Percentiles rank a stretch among this genome's conserved stretches.
Evolutionary conservation across 2,113 vertebrate species (phyloP).

Genomic region (Phyllopteryx taeniolatus): DNA sequence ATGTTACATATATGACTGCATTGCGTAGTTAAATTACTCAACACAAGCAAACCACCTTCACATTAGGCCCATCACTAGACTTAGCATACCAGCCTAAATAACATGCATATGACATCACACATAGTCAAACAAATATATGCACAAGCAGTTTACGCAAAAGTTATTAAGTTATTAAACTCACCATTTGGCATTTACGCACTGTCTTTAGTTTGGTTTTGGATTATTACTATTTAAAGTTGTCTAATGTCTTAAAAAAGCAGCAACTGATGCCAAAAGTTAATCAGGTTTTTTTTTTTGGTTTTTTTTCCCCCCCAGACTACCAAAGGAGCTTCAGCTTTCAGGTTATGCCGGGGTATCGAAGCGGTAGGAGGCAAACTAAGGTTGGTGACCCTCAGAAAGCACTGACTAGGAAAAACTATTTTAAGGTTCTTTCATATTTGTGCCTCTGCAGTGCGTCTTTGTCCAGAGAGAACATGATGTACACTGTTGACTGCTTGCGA

Average conservation of each 20-base stretch:
- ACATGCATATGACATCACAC: too few relatives aligned
- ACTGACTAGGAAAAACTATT: background rate
- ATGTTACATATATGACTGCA: too few relatives aligned
- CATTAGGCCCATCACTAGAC: too few relatives aligned
- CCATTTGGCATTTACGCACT: too few relatives aligned
- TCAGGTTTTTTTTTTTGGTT: background rate
- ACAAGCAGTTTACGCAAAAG: too few relatives aligned
- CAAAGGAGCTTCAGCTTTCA: slow-evolving; percentile 94
- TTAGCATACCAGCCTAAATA: too few relatives aligned
- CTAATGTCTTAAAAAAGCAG: background rate
- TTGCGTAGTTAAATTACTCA: too few relatives aligned
- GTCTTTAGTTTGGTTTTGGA: too few relatives aligned
- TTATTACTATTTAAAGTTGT: background rate
- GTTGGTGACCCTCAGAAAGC: slow-evolving; percentile 67
- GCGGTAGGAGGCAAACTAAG: slow-evolving; percentile 88
- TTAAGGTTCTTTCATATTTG: background rate
- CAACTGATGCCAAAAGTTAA: background rate
- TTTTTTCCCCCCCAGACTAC: slow-evolving; percentile 79
- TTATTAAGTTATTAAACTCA: too few relatives aligned
- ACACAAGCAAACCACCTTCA: too few relatives aligned
- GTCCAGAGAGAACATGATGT: slow-evolving; percentile 86
- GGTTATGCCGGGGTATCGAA: slow-evolving; percentile 89
- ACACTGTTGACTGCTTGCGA: slow-evolving; percentile 86
- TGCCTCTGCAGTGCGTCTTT: slow-evolving; percentile 79
- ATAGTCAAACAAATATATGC: too few relatives aligned